These are phyloP conservation scores for Microtus montanus DNA, from an alignment of 2,113 vertebrate species.

Conservation along the genomic window DNA sequence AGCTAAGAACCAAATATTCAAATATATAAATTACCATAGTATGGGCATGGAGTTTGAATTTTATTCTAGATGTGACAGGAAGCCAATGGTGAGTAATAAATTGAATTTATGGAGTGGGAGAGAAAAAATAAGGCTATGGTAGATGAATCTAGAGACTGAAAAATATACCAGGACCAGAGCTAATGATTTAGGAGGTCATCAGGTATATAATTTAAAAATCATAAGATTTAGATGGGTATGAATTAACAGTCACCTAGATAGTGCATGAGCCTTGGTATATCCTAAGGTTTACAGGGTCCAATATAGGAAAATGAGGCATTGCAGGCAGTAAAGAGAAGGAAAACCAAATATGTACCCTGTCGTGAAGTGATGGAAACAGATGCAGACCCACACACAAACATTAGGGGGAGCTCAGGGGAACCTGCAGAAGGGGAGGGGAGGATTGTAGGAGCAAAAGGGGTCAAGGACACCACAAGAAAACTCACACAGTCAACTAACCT, in stretches of 20 bases:
- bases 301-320: not conserved
- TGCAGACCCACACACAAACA: not conserved
- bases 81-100: not conserved
- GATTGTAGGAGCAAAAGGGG: not conserved
- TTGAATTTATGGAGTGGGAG: not conserved
- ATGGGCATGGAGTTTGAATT: not conserved
- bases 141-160: not conserved
- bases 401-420: not conserved
- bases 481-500: not conserved
- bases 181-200: slow-evolving; percentile 24
- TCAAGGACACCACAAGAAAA: not conserved
- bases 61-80: slow-evolving; percentile 39
- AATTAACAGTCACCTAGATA: not conserved
- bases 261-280: not conserved
- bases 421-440: not conserved
- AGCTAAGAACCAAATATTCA: not conserved
- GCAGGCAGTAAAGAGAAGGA: not conserved
- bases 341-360: not conserved
- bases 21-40: not conserved
- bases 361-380: not conserved
- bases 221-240: not conserved
- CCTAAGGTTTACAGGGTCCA: not conserved
- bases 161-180: not conserved
- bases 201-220: not conserved
- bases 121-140: not conserved